Base-by-base conservation (phyloP, 2,797 vertebrate species). In the Gymnoscopelus braueri region DNA sequence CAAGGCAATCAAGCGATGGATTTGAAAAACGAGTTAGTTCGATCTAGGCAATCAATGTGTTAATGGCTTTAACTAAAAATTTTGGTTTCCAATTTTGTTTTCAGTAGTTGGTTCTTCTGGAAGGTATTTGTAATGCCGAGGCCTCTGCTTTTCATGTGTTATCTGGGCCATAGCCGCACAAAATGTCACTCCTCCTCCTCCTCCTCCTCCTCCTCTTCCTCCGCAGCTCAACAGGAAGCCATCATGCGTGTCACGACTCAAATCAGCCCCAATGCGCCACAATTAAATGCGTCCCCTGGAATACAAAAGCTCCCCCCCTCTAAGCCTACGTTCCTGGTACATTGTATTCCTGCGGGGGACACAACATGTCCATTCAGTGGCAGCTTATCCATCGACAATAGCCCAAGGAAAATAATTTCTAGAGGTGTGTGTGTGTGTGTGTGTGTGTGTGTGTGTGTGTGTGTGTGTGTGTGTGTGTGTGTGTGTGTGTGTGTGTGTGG, bases 271-370 rank as follows among this genome's bases (percentile, higher is more conserved):
- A 79, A 84, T 78, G 79, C 3, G 5, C 66, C 61, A 51, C 86
- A 84, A 87, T 88, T 84, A 84, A 88, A 89, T 77, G 67, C 32
- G 52, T 78, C 82, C 86, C 83, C 60, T 66, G 67, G 72, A 82
- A 60, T 62, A 67, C 80, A 80, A 85, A 89, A 80, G 71, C 72
- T 60, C 53, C 52, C 52, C 54, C 48, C 39, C 50, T 82, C 58
- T 84, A 67, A 87, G 67, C 73, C 59, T 60, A 71, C 63, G 82
- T 74, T 87, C 74, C 77, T 69, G 61, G 76, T 84, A 69, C 78
- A 84, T 67, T 83, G 69, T 72, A 63, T 72, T 19, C 75, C 78
- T 59, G 71, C 64, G 81, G 79, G 81, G 79, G 72, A 83, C 55
- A 44, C 73, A 80, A 72, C 64, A 61, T 67, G 68, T 76, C 82